phyloP scores from a whole-genome alignment of 2,113 vertebrate genomes.

The cat (Felis catus) region F.catus_Fca126_mat1.0 CM031421.1:52276001-52276500 shows the following conservation, averaged over 20 bases:
- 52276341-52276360: neutral
- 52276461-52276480: neutral
- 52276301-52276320: too few relatives aligned
- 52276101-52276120: slow-evolving; percentile 15
- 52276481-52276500: neutral
- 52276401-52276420: neutral
- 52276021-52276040: too few relatives aligned
- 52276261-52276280: neutral
- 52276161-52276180: slow-evolving; percentile 7
- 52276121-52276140: slow-evolving; percentile 65
- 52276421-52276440: neutral
- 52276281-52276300: neutral
- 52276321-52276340: neutral
- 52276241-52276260: neutral
- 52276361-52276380: neutral
- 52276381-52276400: neutral
- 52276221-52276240: neutral
- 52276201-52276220: neutral
- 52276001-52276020: too few relatives aligned
- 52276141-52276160: neutral
- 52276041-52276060: too few relatives aligned
- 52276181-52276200: neutral
- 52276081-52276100: too few relatives aligned
- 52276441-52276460: neutral
- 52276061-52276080: too few relatives aligned